Evolutionary conservation across 2,113 vertebrate species (phyloP).

Genomic region (Charina bottae): DNA sequence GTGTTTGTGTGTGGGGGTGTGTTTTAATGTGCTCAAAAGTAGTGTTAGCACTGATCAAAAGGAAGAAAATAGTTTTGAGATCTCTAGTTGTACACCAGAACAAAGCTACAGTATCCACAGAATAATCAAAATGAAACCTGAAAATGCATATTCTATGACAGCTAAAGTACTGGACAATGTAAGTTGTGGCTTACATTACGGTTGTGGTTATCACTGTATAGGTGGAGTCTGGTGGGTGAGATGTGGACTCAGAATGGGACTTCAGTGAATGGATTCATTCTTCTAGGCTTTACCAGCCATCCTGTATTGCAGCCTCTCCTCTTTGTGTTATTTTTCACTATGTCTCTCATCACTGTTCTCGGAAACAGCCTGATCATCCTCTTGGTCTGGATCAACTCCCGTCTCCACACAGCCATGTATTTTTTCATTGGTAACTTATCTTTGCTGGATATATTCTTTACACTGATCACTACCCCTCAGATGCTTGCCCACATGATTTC

Average conservation of each 20-base stretch:
- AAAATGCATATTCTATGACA: too few species aligned
- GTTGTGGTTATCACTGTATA: neutral
- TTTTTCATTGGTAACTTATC: constrained; percentile 57
- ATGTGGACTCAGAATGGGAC: neutral
- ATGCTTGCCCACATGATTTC: constrained; percentile 41
- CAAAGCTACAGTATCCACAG: too few species aligned
- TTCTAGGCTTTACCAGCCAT: neutral
- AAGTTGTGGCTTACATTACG: too few species aligned
- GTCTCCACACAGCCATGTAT: constrained; percentile 48
- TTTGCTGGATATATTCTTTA: constrained; percentile 49
- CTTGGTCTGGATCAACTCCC: constrained; percentile 19
- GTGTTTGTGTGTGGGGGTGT: neutral
- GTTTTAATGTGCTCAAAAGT: too few species aligned
- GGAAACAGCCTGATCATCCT: constrained; percentile 13
- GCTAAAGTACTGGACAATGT: too few species aligned
- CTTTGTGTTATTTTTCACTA: neutral
- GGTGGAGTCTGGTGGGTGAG: neutral
- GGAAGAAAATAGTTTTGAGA: too few species aligned
- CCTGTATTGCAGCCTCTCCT: neutral
- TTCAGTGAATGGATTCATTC: neutral
- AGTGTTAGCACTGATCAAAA: too few species aligned
- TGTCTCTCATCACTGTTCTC: constrained; percentile 25
- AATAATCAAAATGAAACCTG: too few species aligned
- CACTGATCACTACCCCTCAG: constrained; percentile 40
- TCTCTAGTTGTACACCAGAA: too few species aligned